phyloP scores from a whole-genome alignment of 2,888 invertebrate genomes.

The Dilophus febrilis region DNA sequence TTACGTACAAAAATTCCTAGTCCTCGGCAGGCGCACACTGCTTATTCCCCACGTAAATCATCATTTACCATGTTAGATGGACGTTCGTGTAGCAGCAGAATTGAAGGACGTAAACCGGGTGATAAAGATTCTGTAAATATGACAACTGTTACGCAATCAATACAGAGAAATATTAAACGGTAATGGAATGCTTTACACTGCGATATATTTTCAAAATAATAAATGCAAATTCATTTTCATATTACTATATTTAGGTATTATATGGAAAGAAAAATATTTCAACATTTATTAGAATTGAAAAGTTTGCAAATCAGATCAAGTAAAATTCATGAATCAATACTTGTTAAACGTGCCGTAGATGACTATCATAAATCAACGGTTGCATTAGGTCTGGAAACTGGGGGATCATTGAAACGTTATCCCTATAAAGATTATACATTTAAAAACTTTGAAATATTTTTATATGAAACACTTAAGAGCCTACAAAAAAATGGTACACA shows the following conservation, averaged over 20 bases:
- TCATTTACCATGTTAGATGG: constrained; percentile 39
- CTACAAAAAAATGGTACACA: constrained; percentile 52
- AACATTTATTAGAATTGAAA: constrained; percentile 81
- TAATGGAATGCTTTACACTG: constrained; percentile 19
- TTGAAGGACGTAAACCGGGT: constrained; percentile 46
- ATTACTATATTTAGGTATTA: constrained; percentile 50
- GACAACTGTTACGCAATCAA: constrained; percentile 70
- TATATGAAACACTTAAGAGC: constrained; percentile 69
- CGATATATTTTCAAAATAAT: no score
- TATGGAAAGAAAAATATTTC: constrained; percentile 80
- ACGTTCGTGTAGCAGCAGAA: constrained; percentile 40
- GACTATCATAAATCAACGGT: constrained; percentile 63
- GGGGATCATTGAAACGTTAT: constrained; percentile 38
- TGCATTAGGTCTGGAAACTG: constrained; percentile 36
- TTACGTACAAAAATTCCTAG: constrained; percentile 38
- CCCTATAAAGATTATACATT: constrained; percentile 49
- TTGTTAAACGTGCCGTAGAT: constrained; percentile 76
- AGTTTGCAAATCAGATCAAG: constrained; percentile 81
- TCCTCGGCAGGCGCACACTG: constrained; percentile 21
- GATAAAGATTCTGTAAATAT: constrained; percentile 58
- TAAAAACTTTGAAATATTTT: constrained; percentile 69
- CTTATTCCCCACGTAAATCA: constrained; percentile 23
- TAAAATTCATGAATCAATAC: constrained; percentile 68
- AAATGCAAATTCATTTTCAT: no score
- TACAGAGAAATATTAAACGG: constrained; percentile 74